phyloP scores from a whole-genome alignment of 2,888 invertebrate species.

The Eristalinus aeneus region DNA sequence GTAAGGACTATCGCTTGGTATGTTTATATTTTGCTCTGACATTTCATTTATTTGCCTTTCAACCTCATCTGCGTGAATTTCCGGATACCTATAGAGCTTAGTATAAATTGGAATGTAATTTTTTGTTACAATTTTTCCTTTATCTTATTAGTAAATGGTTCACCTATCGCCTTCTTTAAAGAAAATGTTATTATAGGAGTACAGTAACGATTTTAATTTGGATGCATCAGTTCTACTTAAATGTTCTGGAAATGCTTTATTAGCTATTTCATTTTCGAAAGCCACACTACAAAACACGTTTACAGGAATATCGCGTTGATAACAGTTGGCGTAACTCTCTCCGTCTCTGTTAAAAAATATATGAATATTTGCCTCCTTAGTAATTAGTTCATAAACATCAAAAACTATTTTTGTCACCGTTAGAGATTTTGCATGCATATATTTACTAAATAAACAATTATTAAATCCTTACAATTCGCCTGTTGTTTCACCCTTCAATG shows the following conservation, averaged over 20 bases:
- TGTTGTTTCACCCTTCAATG: slow-evolving; percentile 19
- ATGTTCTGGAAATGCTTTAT: background rate
- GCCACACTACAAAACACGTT: background rate
- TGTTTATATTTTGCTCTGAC: background rate
- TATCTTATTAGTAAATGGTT: background rate
- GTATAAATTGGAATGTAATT: slow-evolving; percentile 10
- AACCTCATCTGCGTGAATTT: slow-evolving; percentile 7
- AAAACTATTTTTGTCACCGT: too few relatives aligned
- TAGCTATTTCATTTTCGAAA: background rate
- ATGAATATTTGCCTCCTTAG: background rate
- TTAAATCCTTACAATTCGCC: slow-evolving; percentile 49
- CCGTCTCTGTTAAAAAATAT: background rate
- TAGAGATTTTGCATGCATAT: too few relatives aligned
- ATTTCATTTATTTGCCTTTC: slow-evolving; percentile 17
- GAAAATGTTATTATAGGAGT: background rate
- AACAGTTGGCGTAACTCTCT: background rate
- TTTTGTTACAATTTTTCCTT: slow-evolving; percentile 7
- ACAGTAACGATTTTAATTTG: slow-evolving; percentile 13
- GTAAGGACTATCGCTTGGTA: background rate
- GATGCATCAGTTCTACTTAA: background rate
- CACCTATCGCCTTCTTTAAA: background rate
- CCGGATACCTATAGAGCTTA: slow-evolving; percentile 12
- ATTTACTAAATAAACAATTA: too few relatives aligned
- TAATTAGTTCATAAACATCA: too few relatives aligned
- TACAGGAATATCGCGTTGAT: background rate